Evolutionary conservation across 2,113 vertebrate species (phyloP).

Genomic region (Gallinago media): DNA sequence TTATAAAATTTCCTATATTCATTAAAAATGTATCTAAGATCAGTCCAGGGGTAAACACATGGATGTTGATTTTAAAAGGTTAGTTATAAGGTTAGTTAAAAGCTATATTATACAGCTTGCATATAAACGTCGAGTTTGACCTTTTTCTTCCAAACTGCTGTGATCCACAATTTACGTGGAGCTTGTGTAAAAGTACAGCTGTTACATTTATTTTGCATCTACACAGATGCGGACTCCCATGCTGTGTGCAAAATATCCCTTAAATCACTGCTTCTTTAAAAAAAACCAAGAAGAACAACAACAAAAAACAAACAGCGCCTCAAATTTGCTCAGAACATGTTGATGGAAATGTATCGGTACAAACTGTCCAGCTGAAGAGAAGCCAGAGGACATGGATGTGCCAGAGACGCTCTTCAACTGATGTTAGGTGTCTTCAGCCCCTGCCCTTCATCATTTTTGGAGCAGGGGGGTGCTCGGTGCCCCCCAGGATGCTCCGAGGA

Average conservation of each 20-base stretch:
- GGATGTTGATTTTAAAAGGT: background rate
- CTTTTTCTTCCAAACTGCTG: background rate
- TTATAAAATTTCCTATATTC: background rate
- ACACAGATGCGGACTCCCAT: background rate
- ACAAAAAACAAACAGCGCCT: too few species aligned
- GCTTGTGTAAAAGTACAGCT: background rate
- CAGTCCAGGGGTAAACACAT: background rate
- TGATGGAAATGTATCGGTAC: rapidly evolving
- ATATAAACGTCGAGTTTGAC: background rate
- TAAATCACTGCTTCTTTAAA: background rate
- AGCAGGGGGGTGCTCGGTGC: background rate
- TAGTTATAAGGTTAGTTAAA: too few species aligned
- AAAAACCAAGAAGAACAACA: background rate
- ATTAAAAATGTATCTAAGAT: background rate
- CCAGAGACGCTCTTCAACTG: background rate
- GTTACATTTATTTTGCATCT: background rate
- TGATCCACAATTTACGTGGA: background rate
- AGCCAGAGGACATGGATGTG: background rate
- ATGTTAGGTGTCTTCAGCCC: background rate
- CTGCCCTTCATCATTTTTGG: background rate
- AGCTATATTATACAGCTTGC: background rate
- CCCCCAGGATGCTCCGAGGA: rapidly evolving
- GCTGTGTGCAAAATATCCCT: background rate
- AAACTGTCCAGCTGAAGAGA: background rate
- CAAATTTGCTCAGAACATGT: rapidly evolving